A percentile compares a stretch with the other conserved stretches of the same genome.
phyloP scores from a whole-genome alignment of 1,140 invertebrate species.

The Apis laboriosa region DNA sequence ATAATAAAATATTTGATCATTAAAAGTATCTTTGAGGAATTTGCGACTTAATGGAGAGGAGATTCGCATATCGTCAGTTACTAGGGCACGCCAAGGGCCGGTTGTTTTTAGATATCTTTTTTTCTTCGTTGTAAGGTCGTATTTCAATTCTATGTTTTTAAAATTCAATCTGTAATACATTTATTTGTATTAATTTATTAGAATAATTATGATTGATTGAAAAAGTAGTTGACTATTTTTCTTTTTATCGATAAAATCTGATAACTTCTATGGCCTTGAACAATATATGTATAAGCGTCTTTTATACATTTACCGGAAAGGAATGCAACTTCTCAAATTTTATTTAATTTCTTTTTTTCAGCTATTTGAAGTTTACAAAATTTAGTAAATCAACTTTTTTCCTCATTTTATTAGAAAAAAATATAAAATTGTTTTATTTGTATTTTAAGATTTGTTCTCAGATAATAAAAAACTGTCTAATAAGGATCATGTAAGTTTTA shows the following conservation, averaged over 20 bases:
- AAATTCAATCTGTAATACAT: neutral
- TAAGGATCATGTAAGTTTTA: constrained; percentile 18
- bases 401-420: neutral
- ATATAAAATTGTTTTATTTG: constrained; percentile 19
- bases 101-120: constrained; percentile 34
- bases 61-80: constrained; percentile 1
- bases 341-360: constrained; percentile 6
- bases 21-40: neutral
- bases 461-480: constrained; percentile 2
- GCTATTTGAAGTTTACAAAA: neutral
- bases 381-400: neutral
- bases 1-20: neutral
- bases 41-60: neutral
- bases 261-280: constrained; percentile 43
- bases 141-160: neutral
- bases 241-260: neutral
- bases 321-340: neutral
- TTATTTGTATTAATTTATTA: neutral
- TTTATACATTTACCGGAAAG: constrained; percentile 8
- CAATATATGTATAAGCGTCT: constrained; percentile 29
- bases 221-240: neutral
- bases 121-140: neutral
- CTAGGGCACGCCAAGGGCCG: constrained; percentile 23
- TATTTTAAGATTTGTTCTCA: constrained; percentile 2
- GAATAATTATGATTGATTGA: neutral